Percentiles rank a stretch among this genome's conserved stretches.
Conservation (phyloP, 2,113 vertebrate species). For the Rhinichthys klamathensis region DNA sequence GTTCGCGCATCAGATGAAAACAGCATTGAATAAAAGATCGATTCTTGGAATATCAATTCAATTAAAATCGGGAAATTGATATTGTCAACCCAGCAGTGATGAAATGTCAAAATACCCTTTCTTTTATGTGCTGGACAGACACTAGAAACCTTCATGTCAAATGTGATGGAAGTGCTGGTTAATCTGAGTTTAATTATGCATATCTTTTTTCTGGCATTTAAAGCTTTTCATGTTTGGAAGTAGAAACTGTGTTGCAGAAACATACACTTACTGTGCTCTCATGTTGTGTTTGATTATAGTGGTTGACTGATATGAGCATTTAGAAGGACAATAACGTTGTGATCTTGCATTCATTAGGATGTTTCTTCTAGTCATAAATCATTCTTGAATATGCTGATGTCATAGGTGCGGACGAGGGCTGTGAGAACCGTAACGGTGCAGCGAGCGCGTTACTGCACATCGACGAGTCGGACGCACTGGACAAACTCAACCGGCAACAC, state of each 20-base stretch:
- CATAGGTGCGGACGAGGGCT: slow-evolving; percentile 86
- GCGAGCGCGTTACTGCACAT: slow-evolving; percentile 95
- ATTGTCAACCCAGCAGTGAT: too few relatives aligned
- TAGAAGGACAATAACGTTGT: not conserved
- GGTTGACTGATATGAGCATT: not conserved
- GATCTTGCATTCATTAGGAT: not conserved
- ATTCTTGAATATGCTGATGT: not conserved
- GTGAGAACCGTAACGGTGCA: slow-evolving; percentile 94
- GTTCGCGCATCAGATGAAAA: too few relatives aligned
- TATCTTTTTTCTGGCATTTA: too few relatives aligned
- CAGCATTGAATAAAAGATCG: too few relatives aligned
- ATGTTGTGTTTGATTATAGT: not conserved
- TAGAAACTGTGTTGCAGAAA: not conserved
- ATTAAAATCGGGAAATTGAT: too few relatives aligned
- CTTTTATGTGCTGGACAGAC: too few relatives aligned
- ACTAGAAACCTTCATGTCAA: too few relatives aligned
- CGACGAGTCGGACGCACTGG: slow-evolving; percentile 88
- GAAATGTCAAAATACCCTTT: too few relatives aligned
- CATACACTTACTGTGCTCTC: not conserved
- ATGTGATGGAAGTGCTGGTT: too few relatives aligned
- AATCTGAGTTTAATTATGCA: too few relatives aligned
- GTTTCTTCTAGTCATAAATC: not conserved
- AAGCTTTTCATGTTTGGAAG: too few relatives aligned
- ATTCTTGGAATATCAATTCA: too few relatives aligned
- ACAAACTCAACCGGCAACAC: slow-evolving; percentile 88